phyloP scores from a whole-genome alignment of 2,113 vertebrate genomes.

The Brienomyrus brachyistius region DNA sequence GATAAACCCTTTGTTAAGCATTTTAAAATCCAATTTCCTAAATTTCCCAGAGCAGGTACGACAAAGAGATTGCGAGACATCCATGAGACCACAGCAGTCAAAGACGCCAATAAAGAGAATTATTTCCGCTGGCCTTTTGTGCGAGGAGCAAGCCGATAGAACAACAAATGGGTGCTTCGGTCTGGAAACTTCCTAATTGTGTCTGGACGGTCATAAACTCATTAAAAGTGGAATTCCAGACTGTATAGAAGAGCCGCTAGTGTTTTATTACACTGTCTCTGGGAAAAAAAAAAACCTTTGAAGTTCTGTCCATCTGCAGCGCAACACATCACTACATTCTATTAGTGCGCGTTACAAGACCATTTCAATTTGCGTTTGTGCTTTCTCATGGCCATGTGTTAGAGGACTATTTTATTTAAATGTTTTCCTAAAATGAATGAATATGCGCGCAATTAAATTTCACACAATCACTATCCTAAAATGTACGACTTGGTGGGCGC shows the following conservation, averaged over 20 bases:
- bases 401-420: not conserved
- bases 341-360: not conserved
- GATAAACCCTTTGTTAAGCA: conserved; percentile 41
- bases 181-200: conserved; percentile 90
- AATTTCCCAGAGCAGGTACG: conserved; percentile 55
- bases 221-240: conserved; percentile 97
- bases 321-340: conserved; percentile 64
- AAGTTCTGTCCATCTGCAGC: conserved; percentile 87
- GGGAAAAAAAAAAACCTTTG: conserved; percentile 73
- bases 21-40: conserved; percentile 61
- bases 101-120: conserved; percentile 81
- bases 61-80: conserved; percentile 64
- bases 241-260: conserved; percentile 81
- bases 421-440: not conserved
- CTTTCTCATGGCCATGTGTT: not conserved
- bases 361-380: not conserved
- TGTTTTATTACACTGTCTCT: conserved; percentile 89
- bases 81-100: conserved; percentile 59
- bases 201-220: conserved; percentile 95
- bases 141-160: conserved; percentile 67
- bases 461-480: not conserved
- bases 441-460: not conserved
- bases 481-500: not conserved
- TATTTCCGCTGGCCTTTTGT: conserved; percentile 93
- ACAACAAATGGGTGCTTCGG: conserved; percentile 89